These are phyloP conservation scores for Taenioides sp. DNA, from an alignment of 2,797 vertebrate species.

Conservation along the genomic window DNA sequence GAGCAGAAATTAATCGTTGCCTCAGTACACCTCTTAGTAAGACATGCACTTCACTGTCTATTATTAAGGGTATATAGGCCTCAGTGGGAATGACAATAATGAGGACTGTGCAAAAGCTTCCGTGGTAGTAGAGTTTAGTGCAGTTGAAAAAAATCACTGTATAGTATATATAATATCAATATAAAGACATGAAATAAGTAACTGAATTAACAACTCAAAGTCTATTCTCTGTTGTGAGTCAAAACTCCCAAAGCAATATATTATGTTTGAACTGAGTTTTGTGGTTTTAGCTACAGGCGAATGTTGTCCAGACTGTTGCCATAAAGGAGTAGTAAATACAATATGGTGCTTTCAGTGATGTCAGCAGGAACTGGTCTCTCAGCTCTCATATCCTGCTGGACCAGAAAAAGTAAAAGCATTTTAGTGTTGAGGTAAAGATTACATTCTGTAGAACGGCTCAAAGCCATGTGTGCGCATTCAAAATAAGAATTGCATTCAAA, in stretches of 20 bases:
- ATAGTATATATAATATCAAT: not conserved
- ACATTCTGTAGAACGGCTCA: not conserved
- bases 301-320: conserved; percentile 21
- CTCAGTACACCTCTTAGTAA: too few species aligned
- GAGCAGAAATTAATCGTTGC: too few species aligned
- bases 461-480: not conserved
- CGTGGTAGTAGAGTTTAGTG: too few species aligned
- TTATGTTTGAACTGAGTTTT: conserved; percentile 6
- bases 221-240: conserved; percentile 1
- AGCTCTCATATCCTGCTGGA: not conserved
- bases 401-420: not conserved
- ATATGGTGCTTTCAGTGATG: conserved; percentile 15
- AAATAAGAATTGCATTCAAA: not conserved
- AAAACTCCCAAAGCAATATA: conserved; percentile 3
- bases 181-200: conserved; percentile 1
- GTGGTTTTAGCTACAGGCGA: conserved; percentile 11
- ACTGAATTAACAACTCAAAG: conserved; percentile 1
- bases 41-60: too few species aligned
- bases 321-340: conserved; percentile 22
- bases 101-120: too few species aligned
- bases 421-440: not conserved
- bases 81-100: too few species aligned
- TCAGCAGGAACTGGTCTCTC: conserved; percentile 6
- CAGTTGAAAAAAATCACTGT: too few species aligned
- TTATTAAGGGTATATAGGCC: too few species aligned